phyloP scores from a whole-genome alignment of 2,113 vertebrate species.

The Opisthocomus hoazin region DNA sequence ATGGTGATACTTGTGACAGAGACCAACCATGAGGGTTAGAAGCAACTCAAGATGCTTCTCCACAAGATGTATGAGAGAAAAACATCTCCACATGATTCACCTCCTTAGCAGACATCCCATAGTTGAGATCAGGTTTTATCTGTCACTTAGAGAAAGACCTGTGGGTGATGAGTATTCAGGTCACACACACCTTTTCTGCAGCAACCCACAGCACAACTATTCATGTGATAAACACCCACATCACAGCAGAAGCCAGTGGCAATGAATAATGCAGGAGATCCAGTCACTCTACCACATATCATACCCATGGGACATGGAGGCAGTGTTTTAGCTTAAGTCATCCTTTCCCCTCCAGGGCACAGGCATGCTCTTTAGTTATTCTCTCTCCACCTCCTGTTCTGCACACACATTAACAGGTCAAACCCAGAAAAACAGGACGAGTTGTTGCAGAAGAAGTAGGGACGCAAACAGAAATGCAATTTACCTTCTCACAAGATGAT shows the following conservation, averaged over 20 bases:
- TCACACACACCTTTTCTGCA: conserved; percentile 40
- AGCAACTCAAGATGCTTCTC: neutral
- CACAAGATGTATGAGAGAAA: neutral
- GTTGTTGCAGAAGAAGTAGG: neutral
- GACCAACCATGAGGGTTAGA: neutral
- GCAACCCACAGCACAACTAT: conserved; percentile 22
- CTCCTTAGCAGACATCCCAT: neutral
- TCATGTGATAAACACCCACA: conserved; percentile 32
- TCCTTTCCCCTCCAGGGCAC: neutral
- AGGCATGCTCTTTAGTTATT: neutral
- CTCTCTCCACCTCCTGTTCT: neutral
- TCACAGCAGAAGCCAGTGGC: conserved; percentile 5
- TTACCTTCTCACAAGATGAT: neutral
- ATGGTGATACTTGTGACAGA: neutral
- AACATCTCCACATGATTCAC: neutral
- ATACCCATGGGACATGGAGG: conserved; percentile 6
- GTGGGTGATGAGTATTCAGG: conserved; percentile 13
- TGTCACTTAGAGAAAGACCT: neutral
- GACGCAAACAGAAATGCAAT: neutral
- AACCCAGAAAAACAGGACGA: neutral
- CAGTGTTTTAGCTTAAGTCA: conserved; percentile 1
- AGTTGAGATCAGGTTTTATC: neutral
- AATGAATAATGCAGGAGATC: conserved; percentile 55
- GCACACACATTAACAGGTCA: neutral
- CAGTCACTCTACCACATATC: neutral